Conservation (phyloP, 2,797 vertebrate species). For the Huso huso region DNA sequence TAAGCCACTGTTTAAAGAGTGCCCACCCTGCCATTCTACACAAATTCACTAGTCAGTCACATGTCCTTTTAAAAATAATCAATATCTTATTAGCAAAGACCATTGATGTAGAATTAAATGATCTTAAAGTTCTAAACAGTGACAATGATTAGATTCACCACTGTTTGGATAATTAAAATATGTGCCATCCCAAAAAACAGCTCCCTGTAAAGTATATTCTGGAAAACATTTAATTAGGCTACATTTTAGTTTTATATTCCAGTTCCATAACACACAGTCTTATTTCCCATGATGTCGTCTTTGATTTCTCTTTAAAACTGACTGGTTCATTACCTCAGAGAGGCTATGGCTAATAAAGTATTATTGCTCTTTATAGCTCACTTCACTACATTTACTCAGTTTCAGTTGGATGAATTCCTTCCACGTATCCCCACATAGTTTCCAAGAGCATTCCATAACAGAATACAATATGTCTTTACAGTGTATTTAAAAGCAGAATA, state of each 20-base stretch:
- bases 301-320: background rate
- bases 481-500: background rate
- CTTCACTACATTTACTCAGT: background rate
- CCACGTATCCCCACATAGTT: background rate
- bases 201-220: too few species aligned
- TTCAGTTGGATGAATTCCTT: background rate
- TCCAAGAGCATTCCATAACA: background rate
- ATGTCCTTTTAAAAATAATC: too few species aligned
- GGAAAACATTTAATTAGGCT: too few species aligned
- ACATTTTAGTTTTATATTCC: background rate
- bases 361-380: background rate
- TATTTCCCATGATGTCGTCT: background rate
- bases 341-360: background rate
- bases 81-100: too few species aligned
- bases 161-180: too few species aligned
- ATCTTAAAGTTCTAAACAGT: too few species aligned
- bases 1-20: too few species aligned
- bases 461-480: background rate
- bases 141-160: too few species aligned
- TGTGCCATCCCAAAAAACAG: too few species aligned
- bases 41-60: too few species aligned
- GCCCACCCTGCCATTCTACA: too few species aligned
- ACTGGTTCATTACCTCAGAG: slow-evolving; percentile 3
- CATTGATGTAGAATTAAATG: too few species aligned
- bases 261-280: background rate